These are phyloP conservation scores for Neocloeon triangulifer DNA, from an alignment of 1,140 invertebrate genomes.

Conservation along the genomic window DNA sequence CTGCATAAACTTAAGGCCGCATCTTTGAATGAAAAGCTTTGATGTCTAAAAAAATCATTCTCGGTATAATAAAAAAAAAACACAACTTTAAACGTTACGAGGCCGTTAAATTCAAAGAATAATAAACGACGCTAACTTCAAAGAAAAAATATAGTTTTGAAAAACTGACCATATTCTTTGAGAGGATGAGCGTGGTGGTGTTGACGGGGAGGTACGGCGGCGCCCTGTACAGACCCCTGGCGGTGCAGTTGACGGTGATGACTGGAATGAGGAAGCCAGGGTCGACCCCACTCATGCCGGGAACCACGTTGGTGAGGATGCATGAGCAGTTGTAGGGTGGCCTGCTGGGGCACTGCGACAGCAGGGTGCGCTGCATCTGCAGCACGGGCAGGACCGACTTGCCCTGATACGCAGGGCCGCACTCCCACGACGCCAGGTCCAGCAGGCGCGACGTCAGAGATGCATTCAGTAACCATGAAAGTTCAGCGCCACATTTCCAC, in stretches of 20 bases:
- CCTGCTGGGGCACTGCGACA: constrained; percentile 15
- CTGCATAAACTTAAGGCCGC: no score
- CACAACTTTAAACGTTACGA: background rate
- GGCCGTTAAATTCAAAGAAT: background rate
- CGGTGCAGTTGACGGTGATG: constrained; percentile 28
- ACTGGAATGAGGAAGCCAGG: constrained; percentile 20
- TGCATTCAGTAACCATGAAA: constrained; percentile 25
- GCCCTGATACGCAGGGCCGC: constrained; percentile 22
- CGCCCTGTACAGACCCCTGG: constrained; percentile 21
- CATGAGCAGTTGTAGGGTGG: constrained; percentile 13
- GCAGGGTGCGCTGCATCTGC: constrained; percentile 16
- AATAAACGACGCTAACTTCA: no score
- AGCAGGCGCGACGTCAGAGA: constrained; percentile 18
- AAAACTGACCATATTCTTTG: constrained; percentile 25
- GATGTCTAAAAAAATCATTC: no score
- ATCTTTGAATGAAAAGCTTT: no score
- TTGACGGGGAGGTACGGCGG: constrained; percentile 26
- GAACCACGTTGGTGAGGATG: constrained; percentile 16
- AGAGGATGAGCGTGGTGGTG: constrained; percentile 27
- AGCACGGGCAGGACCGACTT: constrained; percentile 25
- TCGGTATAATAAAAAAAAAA: constrained; percentile 5
- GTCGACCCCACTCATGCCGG: constrained; percentile 15
- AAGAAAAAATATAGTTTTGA: no score
- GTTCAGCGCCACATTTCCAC: constrained; percentile 27
- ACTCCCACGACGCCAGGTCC: constrained; percentile 24